These are phyloP conservation scores for Diplolepis rosae DNA, from an alignment of 2,888 invertebrate species.

Conservation along the genomic window DNA sequence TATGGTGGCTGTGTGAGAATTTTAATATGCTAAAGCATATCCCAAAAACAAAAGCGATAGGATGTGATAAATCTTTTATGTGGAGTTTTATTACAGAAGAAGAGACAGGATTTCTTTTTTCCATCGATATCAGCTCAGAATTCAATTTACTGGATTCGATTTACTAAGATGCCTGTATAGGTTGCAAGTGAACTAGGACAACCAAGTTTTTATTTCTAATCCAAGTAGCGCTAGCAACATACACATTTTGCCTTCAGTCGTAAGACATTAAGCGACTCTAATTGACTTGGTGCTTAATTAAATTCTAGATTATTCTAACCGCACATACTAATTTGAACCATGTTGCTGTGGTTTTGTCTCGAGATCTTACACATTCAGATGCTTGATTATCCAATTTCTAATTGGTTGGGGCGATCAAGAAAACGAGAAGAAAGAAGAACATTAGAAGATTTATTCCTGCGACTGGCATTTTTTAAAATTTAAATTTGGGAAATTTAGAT, in stretches of 20 bases:
- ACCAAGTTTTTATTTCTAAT: background rate
- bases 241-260: background rate
- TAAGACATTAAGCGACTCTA: background rate
- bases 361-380: background rate
- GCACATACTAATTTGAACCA: background rate
- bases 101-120: background rate
- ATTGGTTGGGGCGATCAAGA: background rate
- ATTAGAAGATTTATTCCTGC: no score
- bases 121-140: conserved; percentile 15
- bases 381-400: background rate
- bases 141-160: conserved; percentile 20
- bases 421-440: no score
- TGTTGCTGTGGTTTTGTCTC: background rate
- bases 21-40: background rate
- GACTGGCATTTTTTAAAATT: no score
- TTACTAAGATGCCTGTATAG: conserved; percentile 1
- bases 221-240: background rate
- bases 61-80: background rate
- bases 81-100: background rate
- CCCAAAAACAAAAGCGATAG: background rate
- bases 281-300: background rate
- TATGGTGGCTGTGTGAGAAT: no score
- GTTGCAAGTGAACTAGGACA: background rate
- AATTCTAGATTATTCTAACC: background rate
- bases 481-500: no score